phyloP scores from a whole-genome alignment of 2,113 vertebrate species.

The Saguinus imperator region DNA sequence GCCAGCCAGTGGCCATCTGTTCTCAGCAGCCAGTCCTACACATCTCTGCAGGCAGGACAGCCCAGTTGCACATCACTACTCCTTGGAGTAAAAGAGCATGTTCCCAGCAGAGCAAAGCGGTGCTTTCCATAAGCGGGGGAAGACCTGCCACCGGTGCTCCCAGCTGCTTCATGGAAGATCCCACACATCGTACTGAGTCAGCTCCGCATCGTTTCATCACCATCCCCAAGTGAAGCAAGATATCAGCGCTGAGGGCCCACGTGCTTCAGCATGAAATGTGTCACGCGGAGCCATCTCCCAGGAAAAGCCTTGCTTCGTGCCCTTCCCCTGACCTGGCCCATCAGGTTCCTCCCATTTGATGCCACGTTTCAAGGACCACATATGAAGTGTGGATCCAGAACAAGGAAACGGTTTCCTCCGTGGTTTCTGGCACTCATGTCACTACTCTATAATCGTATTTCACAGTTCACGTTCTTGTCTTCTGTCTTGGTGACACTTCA shows the following conservation, averaged over 20 bases:
- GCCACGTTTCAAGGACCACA: not conserved
- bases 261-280: not conserved
- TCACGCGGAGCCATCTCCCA: not conserved
- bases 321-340: not conserved
- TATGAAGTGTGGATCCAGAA: not conserved
- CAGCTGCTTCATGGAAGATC: not conserved
- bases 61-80: not conserved
- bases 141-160: not conserved
- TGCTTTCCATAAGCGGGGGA: not conserved
- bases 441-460: not conserved
- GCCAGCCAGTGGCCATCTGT: not conserved
- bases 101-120: not conserved
- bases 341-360: not conserved
- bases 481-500: not conserved
- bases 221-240: slow-evolving; percentile 1
- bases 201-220: not conserved
- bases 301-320: not conserved
- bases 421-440: not conserved
- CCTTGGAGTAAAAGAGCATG: not conserved
- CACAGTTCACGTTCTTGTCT: not conserved
- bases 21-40: not conserved
- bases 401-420: not conserved
- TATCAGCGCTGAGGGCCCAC: not conserved
- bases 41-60: not conserved
- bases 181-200: not conserved